phyloP scores from a whole-genome alignment of 2,797 vertebrate genomes.

The Threskiornis aethiopicus region DNA sequence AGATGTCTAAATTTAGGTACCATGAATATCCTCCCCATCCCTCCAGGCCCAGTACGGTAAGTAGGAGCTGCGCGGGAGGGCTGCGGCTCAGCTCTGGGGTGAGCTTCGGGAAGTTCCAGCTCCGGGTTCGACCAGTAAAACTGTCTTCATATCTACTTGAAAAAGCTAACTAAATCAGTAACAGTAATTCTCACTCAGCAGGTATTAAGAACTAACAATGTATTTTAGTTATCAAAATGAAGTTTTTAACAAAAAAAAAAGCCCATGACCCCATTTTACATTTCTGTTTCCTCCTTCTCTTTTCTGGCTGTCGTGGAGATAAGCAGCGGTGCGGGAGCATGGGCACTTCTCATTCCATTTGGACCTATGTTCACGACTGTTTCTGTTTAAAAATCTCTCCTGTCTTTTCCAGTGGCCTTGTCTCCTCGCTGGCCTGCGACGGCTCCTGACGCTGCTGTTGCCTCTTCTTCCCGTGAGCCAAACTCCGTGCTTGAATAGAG shows the following conservation, averaged over 20 bases:
- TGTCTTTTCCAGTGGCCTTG: not conserved
- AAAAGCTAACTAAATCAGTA: not conserved
- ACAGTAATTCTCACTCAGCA: not conserved
- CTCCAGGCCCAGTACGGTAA: not conserved
- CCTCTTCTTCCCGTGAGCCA: not conserved
- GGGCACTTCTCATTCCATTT: not conserved
- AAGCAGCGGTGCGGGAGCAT: not conserved
- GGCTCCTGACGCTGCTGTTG: not conserved
- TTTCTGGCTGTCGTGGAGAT: not conserved
- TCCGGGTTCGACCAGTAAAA: not conserved
- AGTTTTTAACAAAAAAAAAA: not conserved
- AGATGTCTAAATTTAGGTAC: conserved; percentile 6
- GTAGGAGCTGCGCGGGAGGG: not conserved
- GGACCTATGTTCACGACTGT: rapidly evolving
- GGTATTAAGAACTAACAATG: not conserved
- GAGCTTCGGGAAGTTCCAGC: not conserved
- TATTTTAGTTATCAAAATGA: not conserved
- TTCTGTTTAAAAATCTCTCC: not conserved
- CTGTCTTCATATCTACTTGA: not conserved
- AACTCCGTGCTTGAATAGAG: not conserved
- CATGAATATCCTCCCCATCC: not conserved
- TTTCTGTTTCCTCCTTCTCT: not conserved
- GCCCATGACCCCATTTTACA: not conserved
- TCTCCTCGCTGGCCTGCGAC: rapidly evolving
- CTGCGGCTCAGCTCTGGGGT: not conserved